These are phyloP conservation scores for Pyrgilauda ruficollis DNA, from an alignment of 2,113 vertebrate genomes.

Conservation along the genomic window DNA sequence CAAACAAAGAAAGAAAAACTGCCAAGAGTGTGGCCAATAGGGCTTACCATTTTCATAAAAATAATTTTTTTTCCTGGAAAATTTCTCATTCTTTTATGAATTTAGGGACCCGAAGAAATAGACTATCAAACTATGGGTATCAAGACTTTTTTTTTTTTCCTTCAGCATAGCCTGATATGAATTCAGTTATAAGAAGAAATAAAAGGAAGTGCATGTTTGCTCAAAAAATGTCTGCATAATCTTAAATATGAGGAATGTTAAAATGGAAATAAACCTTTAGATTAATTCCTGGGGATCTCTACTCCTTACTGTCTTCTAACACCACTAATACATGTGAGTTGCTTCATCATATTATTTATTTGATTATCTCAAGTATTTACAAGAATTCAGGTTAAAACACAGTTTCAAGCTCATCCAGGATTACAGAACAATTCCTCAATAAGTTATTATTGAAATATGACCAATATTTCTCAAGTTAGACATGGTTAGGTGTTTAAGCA, in stretches of 20 bases:
- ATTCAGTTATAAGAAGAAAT: not conserved
- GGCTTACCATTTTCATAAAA: not conserved
- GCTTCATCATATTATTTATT: not conserved
- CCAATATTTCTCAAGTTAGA: not conserved
- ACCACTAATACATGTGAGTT: fast-evolving
- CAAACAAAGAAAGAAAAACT: not conserved
- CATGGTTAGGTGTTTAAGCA: not conserved
- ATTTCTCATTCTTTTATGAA: not conserved
- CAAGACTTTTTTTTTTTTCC: not conserved
- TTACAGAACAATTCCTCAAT: not conserved
- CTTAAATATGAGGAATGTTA: not conserved
- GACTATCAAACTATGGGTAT: not conserved
- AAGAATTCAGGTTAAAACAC: not conserved
- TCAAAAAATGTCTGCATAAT: not conserved
- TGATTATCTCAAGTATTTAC: not conserved
- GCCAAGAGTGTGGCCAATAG: not conserved
- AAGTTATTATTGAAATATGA: not conserved
- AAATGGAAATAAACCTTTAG: not conserved
- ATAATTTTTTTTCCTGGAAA: not conserved
- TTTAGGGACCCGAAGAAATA: not conserved
- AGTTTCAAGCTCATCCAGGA: not conserved
- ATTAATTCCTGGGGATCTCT: not conserved
- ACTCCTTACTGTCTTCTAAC: not conserved
- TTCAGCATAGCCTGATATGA: not conserved
- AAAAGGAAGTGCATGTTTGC: not conserved